Conservation (phyloP, 1,140 invertebrate species). For the Polypedilum pembai region DNA sequence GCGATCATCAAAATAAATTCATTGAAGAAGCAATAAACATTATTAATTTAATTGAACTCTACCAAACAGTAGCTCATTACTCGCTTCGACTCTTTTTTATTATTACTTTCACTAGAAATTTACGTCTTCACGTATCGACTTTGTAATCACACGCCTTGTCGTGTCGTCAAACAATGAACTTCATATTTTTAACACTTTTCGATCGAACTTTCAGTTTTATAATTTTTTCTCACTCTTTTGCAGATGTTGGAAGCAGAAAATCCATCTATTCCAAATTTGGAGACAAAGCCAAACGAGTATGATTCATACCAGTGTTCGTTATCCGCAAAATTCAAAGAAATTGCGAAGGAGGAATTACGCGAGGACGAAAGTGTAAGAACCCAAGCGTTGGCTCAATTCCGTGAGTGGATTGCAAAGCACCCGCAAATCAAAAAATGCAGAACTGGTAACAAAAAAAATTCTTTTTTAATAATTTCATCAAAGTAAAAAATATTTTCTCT, state of each 20-base stretch:
- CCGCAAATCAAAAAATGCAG: constrained; percentile 65
- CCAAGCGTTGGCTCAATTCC: constrained; percentile 60
- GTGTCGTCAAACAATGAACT: not conserved
- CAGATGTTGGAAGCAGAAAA: constrained; percentile 42
- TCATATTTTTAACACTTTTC: not conserved
- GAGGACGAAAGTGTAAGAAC: constrained; percentile 63
- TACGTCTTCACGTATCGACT: too few species aligned
- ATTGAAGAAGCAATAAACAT: too few species aligned
- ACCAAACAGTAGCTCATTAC: too few species aligned
- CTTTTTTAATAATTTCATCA: not conserved
- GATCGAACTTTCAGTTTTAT: not conserved
- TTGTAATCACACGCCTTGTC: too few species aligned
- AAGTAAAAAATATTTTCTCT: constrained; percentile 31
- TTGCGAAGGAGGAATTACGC: constrained; percentile 60
- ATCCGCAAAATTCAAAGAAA: constrained; percentile 41
- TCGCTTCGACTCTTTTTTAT: too few species aligned
- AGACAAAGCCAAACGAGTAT: constrained; percentile 35
- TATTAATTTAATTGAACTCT: too few species aligned
- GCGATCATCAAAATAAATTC: too few species aligned
- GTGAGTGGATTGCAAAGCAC: constrained; percentile 70
- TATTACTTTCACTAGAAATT: too few species aligned
- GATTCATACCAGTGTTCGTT: constrained; percentile 39
- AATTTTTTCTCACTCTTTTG: constrained; percentile 28
- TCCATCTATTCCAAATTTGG: constrained; percentile 35
- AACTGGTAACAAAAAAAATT: constrained; percentile 47